Evolutionary conservation across 2,797 vertebrate genomes (phyloP).

Genomic region (Micropoecilia bifurca): DNA sequence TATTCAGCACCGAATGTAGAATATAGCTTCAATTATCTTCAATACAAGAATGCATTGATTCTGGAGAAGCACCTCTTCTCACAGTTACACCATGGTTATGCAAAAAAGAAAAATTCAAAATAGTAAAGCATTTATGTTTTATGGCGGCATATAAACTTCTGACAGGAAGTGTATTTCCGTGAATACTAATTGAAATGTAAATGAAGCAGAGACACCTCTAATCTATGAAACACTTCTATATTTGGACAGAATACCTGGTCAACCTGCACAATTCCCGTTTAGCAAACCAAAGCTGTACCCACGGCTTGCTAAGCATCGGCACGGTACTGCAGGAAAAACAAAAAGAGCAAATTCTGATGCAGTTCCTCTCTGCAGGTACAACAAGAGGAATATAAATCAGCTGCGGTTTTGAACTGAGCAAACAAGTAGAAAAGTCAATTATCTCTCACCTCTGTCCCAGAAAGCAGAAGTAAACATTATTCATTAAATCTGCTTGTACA

Average conservation of each 20-base stretch:
- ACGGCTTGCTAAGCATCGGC: background rate
- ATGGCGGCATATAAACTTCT: background rate
- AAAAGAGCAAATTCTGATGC: conserved; percentile 1
- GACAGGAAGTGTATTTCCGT: conserved; percentile 5
- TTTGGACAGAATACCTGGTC: background rate
- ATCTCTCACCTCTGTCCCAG: background rate
- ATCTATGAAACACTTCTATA: background rate
- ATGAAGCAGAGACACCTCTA: conserved; percentile 3
- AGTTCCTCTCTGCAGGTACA: background rate
- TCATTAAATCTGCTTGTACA: background rate
- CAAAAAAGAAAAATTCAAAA: background rate
- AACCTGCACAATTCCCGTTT: background rate
- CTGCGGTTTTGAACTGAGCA: background rate
- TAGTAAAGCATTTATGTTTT: background rate
- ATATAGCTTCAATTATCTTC: background rate
- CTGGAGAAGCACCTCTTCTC: background rate
- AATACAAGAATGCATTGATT: background rate
- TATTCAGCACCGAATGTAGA: background rate
- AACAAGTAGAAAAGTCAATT: background rate
- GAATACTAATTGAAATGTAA: conserved; percentile 27
- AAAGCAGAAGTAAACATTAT: background rate
- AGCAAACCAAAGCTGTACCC: background rate
- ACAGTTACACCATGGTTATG: background rate
- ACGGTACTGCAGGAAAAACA: background rate
- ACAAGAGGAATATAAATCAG: background rate